A percentile compares a stretch with the other conserved stretches of the same genome.
These are phyloP conservation scores for Lydus trimaculatus DNA, from an alignment of 2,888 invertebrate species.

Conservation along the genomic window DNA sequence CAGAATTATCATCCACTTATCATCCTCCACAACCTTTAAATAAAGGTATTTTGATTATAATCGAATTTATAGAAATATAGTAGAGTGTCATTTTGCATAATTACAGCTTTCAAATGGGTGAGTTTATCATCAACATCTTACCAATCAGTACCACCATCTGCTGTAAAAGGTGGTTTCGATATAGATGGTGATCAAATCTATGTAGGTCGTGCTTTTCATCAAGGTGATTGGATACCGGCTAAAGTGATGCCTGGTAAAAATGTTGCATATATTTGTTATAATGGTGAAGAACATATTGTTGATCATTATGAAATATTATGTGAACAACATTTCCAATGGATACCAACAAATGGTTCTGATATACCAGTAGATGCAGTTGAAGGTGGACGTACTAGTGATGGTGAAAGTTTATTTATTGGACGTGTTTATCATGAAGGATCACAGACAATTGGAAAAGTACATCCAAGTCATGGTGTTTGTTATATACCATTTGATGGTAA, in stretches of 20 bases:
- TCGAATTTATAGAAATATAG: too few species aligned
- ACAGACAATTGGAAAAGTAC: conserved; percentile 64
- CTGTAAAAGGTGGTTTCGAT: conserved; percentile 71
- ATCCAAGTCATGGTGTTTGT: conserved; percentile 3
- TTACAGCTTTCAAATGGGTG: conserved; percentile 59
- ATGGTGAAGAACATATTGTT: conserved; percentile 70
- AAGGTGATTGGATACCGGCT: conserved; percentile 71
- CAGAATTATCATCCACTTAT: not conserved
- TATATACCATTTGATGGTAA: conserved; percentile 9
- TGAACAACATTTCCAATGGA: conserved; percentile 62
- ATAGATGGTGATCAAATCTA: conserved; percentile 74
- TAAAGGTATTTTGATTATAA: conserved; percentile 7
- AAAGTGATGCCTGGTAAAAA: conserved; percentile 72
- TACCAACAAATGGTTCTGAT: conserved; percentile 55
- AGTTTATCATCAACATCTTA: conserved; percentile 52
- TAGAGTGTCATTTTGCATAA: not conserved
- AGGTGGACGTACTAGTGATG: conserved; percentile 62
- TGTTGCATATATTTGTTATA: conserved; percentile 70
- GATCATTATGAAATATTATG: conserved; percentile 65
- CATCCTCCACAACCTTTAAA: conserved; percentile 14
- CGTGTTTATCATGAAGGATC: conserved; percentile 64
- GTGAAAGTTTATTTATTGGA: conserved; percentile 64
- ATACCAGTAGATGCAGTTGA: conserved; percentile 65
- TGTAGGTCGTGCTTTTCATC: conserved; percentile 74
- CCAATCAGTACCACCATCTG: conserved; percentile 62